phyloP scores from a whole-genome alignment of 64 coral and sea anemone species.

The Dendronephthya gigantea region DNA sequence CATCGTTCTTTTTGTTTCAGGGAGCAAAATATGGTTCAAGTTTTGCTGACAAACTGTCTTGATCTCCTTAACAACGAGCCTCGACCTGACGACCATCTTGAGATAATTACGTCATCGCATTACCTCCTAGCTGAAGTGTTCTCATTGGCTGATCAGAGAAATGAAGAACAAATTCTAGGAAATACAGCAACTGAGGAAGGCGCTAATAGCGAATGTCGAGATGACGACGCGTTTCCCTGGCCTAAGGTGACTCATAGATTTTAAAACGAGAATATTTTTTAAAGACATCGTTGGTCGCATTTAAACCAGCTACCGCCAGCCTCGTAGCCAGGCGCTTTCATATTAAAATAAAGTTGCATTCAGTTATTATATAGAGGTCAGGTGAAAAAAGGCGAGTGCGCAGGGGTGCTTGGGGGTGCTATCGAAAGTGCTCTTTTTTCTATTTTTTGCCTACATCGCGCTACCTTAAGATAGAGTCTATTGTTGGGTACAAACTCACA shows the following conservation, averaged over 20 bases:
- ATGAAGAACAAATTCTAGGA: background rate
- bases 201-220: background rate
- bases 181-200: background rate
- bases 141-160: background rate
- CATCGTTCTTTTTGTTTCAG: slow-evolving; percentile 8
- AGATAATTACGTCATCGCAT: slow-evolving; percentile 77
- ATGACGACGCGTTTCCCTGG: background rate
- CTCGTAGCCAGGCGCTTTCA: no score
- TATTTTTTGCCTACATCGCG: no score
- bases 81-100: slow-evolving; percentile 49
- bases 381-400: no score
- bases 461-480: no score
- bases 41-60: slow-evolving; percentile 73
- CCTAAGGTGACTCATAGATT: background rate
- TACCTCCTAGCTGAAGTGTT: slow-evolving; percentile 68
- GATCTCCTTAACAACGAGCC: slow-evolving; percentile 49
- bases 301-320: no score
- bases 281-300: no score
- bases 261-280: no score
- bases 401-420: no score
- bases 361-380: no score
- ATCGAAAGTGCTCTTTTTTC: no score
- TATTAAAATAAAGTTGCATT: no score
- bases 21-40: slow-evolving; percentile 60
- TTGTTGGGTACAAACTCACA: no score